phyloP scores from a whole-genome alignment of 2,113 vertebrate species.

The Chrysemys picta region DNA sequence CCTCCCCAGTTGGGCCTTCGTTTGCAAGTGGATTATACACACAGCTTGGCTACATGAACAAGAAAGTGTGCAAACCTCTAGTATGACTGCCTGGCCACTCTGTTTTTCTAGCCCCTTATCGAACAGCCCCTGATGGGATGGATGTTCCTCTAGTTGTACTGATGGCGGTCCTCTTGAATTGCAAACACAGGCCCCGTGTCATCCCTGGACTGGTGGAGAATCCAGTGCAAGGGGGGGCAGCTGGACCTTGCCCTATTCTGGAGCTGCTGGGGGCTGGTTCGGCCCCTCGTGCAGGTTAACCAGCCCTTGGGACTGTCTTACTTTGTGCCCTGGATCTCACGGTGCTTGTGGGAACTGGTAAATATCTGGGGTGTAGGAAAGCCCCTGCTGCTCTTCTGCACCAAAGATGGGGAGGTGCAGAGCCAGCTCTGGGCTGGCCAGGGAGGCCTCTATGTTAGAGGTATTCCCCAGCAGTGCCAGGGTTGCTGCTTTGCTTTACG shows the following conservation, averaged over 20 bases:
- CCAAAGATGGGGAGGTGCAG: not conserved
- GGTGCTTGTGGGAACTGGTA: not conserved
- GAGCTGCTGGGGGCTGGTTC: not conserved
- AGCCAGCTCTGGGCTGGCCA: not conserved
- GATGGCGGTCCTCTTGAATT: not conserved
- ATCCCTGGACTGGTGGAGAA: not conserved
- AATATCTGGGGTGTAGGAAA: not conserved
- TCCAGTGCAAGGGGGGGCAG: not conserved
- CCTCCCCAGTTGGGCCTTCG: not conserved
- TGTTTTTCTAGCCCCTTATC: not conserved
- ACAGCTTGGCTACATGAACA: not conserved
- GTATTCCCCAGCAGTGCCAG: not conserved
- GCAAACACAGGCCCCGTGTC: not conserved
- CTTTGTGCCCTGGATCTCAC: not conserved
- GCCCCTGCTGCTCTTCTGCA: not conserved
- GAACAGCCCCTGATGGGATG: not conserved
- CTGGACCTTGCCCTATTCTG: not conserved
- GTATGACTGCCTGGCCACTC: not conserved
- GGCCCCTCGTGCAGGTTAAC: not conserved
- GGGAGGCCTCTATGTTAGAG: not conserved
- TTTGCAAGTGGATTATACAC: not conserved
- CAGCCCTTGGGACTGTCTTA: not conserved
- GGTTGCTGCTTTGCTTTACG: not conserved
- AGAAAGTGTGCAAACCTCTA: not conserved
- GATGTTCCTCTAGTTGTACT: not conserved